Percentiles rank a stretch among this genome's conserved stretches.
These are phyloP conservation scores for Hecatera dysodea DNA, from an alignment of 2,888 invertebrate genomes.

Conservation along the genomic window DNA sequence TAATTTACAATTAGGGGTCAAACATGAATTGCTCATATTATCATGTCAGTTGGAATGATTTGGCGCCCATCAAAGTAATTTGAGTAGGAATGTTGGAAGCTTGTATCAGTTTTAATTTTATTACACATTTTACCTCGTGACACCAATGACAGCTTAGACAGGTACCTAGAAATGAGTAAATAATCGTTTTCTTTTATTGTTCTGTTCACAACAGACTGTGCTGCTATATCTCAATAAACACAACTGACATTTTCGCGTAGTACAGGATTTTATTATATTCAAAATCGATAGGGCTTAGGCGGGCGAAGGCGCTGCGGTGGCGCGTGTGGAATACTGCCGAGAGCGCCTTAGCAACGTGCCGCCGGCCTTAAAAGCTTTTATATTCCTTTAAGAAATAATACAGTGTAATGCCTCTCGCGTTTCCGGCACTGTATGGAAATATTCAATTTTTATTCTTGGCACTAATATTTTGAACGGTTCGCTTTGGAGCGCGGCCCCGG, in stretches of 20 bases:
- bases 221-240: neutral
- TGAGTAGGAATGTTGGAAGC: neutral
- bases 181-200: neutral
- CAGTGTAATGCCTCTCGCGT: slow-evolving; percentile 82
- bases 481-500: slow-evolving; percentile 71
- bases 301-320: slow-evolving; percentile 73
- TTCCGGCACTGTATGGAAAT: slow-evolving; percentile 86
- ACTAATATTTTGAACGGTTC: slow-evolving; percentile 83
- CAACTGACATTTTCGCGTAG: slow-evolving; percentile 27
- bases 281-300: slow-evolving; percentile 86
- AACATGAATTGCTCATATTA: slow-evolving; percentile 36
- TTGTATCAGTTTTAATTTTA: slow-evolving; percentile 1
- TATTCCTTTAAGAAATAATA: slow-evolving; percentile 88
- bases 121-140: neutral
- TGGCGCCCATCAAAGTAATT: slow-evolving; percentile 7
- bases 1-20: slow-evolving; percentile 55
- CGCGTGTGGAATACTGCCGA: slow-evolving; percentile 77
- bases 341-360: slow-evolving; percentile 85
- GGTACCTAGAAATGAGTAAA: neutral
- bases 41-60: slow-evolving; percentile 36
- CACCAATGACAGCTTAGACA: too few relatives aligned
- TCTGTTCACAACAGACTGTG: neutral
- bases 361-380: slow-evolving; percentile 89
- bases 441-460: slow-evolving; percentile 87
- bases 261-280: slow-evolving; percentile 63